Evolutionary conservation across 2,797 vertebrate species (phyloP).

Genomic region (Cheirogaleus major): DNA sequence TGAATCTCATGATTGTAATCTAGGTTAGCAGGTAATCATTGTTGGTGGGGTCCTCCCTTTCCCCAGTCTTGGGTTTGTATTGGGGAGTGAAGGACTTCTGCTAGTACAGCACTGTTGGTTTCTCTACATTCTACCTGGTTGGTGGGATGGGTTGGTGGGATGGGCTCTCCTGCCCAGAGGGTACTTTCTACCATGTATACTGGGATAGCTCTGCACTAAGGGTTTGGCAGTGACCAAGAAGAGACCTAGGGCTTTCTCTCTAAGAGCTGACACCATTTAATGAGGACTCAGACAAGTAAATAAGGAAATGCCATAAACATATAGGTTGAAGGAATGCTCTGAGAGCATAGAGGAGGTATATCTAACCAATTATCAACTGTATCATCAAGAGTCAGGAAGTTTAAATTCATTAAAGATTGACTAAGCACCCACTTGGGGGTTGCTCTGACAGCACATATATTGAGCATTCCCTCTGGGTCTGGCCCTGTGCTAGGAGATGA

Average conservation of each 20-base stretch:
- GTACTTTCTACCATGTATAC: not conserved
- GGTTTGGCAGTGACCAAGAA: not conserved
- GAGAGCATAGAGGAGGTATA: not conserved
- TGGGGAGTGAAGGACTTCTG: not conserved
- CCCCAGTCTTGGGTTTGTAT: not conserved
- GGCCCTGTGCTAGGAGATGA: not conserved
- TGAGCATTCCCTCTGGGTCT: not conserved
- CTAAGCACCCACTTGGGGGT: not conserved
- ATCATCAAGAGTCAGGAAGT: not conserved
- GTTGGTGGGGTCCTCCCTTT: not conserved
- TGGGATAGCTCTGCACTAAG: not conserved
- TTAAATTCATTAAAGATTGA: not conserved
- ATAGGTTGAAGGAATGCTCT: not conserved
- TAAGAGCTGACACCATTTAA: not conserved
- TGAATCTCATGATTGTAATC: not conserved
- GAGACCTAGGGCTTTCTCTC: not conserved
- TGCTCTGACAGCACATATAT: not conserved
- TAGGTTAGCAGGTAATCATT: not conserved
- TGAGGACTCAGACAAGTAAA: not conserved
- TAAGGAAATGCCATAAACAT: not conserved
- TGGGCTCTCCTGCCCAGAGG: not conserved
- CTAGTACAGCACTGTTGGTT: not conserved
- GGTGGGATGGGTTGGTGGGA: not conserved
- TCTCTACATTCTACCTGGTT: not conserved
- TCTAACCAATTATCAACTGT: not conserved